Conservation (phyloP, 2,113 vertebrate genomes). For the Pterocles orientalis region DNA sequence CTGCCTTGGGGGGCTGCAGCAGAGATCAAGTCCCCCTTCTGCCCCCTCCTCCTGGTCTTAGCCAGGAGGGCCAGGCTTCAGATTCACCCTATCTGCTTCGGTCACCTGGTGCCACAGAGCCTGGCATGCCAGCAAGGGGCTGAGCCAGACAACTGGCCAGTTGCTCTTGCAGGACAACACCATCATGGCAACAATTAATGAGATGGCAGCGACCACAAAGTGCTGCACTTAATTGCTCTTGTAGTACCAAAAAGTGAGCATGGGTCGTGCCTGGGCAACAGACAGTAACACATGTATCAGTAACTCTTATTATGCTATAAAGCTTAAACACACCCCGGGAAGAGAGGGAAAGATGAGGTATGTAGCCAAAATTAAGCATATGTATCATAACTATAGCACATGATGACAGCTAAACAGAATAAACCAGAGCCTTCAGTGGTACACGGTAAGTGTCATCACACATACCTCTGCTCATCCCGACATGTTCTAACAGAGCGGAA, state of each 20-base stretch:
- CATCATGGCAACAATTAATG: not conserved
- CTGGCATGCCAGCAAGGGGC: not conserved
- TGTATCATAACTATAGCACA: constrained; percentile 43
- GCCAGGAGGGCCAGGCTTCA: not conserved
- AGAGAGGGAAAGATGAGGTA: constrained; percentile 27
- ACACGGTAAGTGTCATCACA: constrained; percentile 39
- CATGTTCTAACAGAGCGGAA: constrained; percentile 46
- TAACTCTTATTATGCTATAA: constrained; percentile 1
- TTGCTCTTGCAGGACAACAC: not conserved
- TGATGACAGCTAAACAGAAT: constrained; percentile 51
- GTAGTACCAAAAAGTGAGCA: not conserved
- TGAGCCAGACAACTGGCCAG: not conserved
- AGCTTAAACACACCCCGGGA: not conserved
- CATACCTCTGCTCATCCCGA: constrained; percentile 52
- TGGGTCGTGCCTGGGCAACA: not conserved
- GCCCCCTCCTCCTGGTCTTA: not conserved
- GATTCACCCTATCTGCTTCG: not conserved
- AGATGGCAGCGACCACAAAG: not conserved
- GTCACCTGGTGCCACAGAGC: not conserved
- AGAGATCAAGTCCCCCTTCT: not conserved
- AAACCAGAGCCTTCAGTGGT: constrained; percentile 42
- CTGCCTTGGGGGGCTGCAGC: not conserved
- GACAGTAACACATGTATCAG: not conserved
- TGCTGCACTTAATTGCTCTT: not conserved
- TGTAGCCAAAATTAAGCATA: constrained; percentile 47